Conservation (phyloP, 2,888 invertebrate species). For the Vandiemenella viatica region DNA sequence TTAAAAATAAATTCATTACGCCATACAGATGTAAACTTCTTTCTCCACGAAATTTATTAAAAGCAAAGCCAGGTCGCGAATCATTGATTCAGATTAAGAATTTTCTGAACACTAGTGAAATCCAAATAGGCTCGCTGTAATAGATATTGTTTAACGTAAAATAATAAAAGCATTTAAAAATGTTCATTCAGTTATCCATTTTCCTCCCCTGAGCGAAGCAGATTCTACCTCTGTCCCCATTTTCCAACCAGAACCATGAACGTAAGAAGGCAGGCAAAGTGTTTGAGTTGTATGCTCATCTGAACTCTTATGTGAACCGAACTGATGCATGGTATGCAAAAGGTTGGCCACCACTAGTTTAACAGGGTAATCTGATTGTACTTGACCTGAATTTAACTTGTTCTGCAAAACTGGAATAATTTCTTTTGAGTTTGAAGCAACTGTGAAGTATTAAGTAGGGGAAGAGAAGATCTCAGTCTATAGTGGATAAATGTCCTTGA, state of each 20-base stretch:
- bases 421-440: too few relatives aligned
- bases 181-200: not conserved
- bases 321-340: too few relatives aligned
- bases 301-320: not conserved
- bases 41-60: not conserved
- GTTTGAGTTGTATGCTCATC: not conserved
- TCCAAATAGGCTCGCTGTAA: not conserved
- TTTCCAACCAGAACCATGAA: not conserved
- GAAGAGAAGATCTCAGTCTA: too few relatives aligned
- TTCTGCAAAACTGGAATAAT: too few relatives aligned
- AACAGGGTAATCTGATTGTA: too few relatives aligned
- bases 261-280: not conserved
- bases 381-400: too few relatives aligned
- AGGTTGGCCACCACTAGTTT: too few relatives aligned
- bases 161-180: not conserved
- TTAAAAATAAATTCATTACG: not conserved
- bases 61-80: not conserved
- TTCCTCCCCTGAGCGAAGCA: not conserved
- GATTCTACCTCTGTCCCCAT: not conserved
- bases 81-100: not conserved
- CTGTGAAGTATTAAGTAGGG: too few relatives aligned
- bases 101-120: not conserved
- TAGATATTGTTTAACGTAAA: not conserved
- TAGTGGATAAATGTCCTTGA: too few relatives aligned
- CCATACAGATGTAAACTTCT: not conserved